A percentile compares a stretch with the other conserved stretches of the same genome.
These are phyloP conservation scores for Lypha dubia DNA, from an alignment of 2,888 invertebrate species.

Conservation along the genomic window DNA sequence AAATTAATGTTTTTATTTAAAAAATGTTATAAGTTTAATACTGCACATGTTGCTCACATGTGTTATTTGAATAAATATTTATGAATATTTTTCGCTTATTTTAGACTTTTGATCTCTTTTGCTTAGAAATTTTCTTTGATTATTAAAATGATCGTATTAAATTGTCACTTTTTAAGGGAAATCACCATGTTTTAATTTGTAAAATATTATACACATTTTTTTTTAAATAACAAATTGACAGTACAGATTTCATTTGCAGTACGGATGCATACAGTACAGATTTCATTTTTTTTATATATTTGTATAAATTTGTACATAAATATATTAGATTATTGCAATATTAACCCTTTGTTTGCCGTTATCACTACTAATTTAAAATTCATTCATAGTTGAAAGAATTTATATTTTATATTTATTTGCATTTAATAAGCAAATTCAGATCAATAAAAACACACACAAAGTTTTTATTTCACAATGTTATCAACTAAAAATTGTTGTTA, in stretches of 20 bases:
- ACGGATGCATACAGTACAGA: neutral
- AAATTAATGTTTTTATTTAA: slow-evolving; percentile 11
- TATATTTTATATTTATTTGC: slow-evolving; percentile 5
- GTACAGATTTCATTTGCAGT: neutral
- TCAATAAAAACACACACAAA: slow-evolving; percentile 1
- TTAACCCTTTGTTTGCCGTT: slow-evolving; percentile 37
- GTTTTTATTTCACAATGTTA: neutral
- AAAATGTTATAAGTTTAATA: neutral
- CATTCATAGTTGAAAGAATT: neutral
- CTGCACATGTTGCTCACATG: slow-evolving; percentile 55
- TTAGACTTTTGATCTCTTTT: neutral
- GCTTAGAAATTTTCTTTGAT: slow-evolving; percentile 12
- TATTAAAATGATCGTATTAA: slow-evolving; percentile 17
- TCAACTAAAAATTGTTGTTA: neutral
- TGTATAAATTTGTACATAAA: no score
- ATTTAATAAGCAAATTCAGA: slow-evolving; percentile 8
- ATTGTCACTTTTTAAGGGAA: slow-evolving; percentile 42
- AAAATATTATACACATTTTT: slow-evolving; percentile 25
- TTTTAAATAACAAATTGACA: slow-evolving; percentile 9
- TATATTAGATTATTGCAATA: slow-evolving; percentile 65
- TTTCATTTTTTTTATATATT: neutral
- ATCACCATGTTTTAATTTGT: slow-evolving; percentile 53
- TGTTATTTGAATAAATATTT: slow-evolving; percentile 48
- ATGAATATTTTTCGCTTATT: slow-evolving; percentile 17
- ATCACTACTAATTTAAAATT: slow-evolving; percentile 8